Conservation (phyloP, 2,888 invertebrate species). For the Masnerella sp. region DNA sequence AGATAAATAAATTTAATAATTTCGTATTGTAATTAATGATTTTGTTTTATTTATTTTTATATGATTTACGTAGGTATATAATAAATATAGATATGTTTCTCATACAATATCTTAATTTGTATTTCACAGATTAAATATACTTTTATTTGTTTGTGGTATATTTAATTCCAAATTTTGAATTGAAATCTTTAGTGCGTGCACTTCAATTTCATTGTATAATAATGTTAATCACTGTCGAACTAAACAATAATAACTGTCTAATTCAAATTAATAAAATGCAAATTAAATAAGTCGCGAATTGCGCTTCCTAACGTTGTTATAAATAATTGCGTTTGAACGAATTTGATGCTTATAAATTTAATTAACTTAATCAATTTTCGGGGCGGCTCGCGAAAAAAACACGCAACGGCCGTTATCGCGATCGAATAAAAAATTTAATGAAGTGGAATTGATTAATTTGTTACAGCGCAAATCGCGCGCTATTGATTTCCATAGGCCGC, state of each 20-base stretch:
- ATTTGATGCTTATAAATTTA: slow-evolving; percentile 30
- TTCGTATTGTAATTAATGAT: too few relatives aligned
- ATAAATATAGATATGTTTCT: too few relatives aligned
- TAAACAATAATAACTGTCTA: too few relatives aligned
- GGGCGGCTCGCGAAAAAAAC: neutral
- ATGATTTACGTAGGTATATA: too few relatives aligned
- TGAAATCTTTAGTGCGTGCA: too few relatives aligned
- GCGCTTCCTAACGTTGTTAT: slow-evolving; percentile 32
- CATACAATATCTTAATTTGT: too few relatives aligned
- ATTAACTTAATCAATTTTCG: slow-evolving; percentile 34
- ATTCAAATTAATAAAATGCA: slow-evolving; percentile 42
- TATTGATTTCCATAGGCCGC: slow-evolving; percentile 34
- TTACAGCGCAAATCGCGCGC: slow-evolving; percentile 28
- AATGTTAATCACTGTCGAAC: slow-evolving; percentile 38
- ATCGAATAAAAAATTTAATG: slow-evolving; percentile 37
- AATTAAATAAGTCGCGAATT: slow-evolving; percentile 41
- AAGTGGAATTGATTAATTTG: slow-evolving; percentile 44
- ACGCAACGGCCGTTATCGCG: neutral
- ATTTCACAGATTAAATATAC: too few relatives aligned
- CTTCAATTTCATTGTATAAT: too few relatives aligned
- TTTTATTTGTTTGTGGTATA: too few relatives aligned
- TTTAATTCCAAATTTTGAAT: too few relatives aligned
- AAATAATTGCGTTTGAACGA: slow-evolving; percentile 31
- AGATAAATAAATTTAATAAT: too few relatives aligned
- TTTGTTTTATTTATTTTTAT: too few relatives aligned